Base-by-base conservation (phyloP, 2,113 vertebrate species). In the Psettodes erumei region DNA sequence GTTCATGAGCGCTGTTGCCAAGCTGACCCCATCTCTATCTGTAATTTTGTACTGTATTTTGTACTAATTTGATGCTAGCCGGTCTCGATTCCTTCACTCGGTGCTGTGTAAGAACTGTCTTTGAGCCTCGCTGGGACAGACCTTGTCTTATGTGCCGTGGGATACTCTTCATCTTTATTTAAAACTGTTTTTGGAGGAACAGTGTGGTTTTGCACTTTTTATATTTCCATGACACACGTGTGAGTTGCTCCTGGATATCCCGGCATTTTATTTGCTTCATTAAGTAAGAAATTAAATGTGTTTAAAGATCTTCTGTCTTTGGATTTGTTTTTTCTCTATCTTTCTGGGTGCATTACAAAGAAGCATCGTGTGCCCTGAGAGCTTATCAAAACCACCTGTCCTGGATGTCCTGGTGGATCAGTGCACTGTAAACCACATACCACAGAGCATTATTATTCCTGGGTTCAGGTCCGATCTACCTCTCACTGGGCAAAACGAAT, bases 201-300 rank as follows among this genome's bases (percentile, higher is more conserved):
- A 84, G 83, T 89, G 88, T 89, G 90, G 88, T 89, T 90, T 92
- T 94, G 93, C 93, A 94, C 93, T 94, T 94, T 94, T 91, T 88
- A 79, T 89, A 83, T 87, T 90, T 91, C 90, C 89, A 93, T 79
- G 82, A 89, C 86, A 89, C 83, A 93, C 87, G 86, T 91, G 86
- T 90, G 88, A 93, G 77, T 89, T 85, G 83, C 90, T 92, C 81
- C 86, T 55, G 47, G 86, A 92, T 75, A 91, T 83, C 87, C 90
- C 48, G 73, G 89, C 87, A 83, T 93, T 93, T 88, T 87, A 91
- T 90, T 92, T 89, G 89, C 93, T 94, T 93, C 68, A 91, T 75
- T 88, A 91, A 88, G 87, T 89, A 90, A 92, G 65, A 89, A 93
- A 94, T 93, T 94, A 94, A 94, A 91, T 86, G 75, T 87, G 64